A percentile compares a stretch with the other conserved stretches of the same genome.
Evolutionary conservation across 2,888 invertebrate genomes (phyloP).

Genomic region (Sarcophaga rosellei): DNA sequence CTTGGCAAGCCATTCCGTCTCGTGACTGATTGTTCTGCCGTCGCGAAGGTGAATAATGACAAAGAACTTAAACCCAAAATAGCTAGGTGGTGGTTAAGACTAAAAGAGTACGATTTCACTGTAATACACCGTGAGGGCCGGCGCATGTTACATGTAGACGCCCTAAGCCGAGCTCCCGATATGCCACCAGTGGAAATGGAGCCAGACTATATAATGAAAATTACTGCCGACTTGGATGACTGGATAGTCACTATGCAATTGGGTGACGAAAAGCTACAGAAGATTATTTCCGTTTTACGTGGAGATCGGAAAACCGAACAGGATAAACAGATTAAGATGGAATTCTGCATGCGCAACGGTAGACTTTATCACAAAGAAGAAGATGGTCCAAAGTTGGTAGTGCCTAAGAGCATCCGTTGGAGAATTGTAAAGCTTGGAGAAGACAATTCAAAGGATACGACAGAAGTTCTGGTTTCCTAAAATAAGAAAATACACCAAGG

Average conservation of each 20-base stretch:
- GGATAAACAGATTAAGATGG: slow-evolving; percentile 2
- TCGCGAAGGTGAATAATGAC: neutral
- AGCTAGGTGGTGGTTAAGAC: slow-evolving; percentile 51
- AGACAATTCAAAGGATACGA: neutral
- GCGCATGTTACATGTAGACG: too few species aligned
- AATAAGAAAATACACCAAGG: too few species aligned
- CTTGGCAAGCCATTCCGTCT: too few species aligned
- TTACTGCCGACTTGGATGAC: slow-evolving; percentile 35
- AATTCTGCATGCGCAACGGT: slow-evolving; percentile 22
- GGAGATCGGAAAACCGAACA: neutral
- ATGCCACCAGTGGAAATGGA: too few species aligned
- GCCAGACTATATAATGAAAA: slow-evolving; percentile 33
- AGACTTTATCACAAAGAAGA: slow-evolving; percentile 28
- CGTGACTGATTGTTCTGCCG: neutral
- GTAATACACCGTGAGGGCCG: neutral
- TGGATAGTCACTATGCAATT: slow-evolving; percentile 64
- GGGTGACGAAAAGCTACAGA: slow-evolving; percentile 21
- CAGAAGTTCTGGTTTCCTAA: too few species aligned
- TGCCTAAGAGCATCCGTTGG: neutral
- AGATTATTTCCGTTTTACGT: slow-evolving; percentile 10
- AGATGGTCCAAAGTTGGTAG: neutral
- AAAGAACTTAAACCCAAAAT: slow-evolving; percentile 12
- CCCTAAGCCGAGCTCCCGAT: too few species aligned
- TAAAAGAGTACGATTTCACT: slow-evolving; percentile 3
- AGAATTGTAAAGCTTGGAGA: neutral